Conservation (phyloP, 2,797 vertebrate genomes). For the Coregonus ussuriensis region DNA sequence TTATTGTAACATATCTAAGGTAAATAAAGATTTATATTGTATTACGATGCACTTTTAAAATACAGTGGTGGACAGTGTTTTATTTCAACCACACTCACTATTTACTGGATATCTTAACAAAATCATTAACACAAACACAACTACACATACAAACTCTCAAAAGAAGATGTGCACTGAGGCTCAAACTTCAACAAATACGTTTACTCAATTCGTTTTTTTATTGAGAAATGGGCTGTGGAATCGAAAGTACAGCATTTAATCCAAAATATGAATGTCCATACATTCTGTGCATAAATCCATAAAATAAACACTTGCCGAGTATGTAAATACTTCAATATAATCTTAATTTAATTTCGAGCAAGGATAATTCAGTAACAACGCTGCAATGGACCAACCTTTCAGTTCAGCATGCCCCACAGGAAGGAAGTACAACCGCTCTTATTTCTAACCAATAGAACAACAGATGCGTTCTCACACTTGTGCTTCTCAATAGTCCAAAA, state of each 20-base stretch:
- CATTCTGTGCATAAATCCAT: conserved; percentile 14
- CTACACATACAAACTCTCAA: not conserved
- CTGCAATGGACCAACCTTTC: not conserved
- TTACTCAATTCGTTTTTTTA: conserved; percentile 39
- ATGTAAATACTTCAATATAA: not conserved
- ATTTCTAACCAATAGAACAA: not conserved
- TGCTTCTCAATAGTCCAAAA: not conserved
- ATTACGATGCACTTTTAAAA: conserved; percentile 21
- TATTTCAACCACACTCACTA: not conserved
- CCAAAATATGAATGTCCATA: conserved; percentile 19
- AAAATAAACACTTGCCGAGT: not conserved
- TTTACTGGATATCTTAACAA: not conserved
- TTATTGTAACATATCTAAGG: conserved; percentile 15
- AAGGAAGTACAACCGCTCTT: not conserved
- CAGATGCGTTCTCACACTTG: not conserved
- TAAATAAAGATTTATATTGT: conserved; percentile 30
- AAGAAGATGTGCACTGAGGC: not conserved
- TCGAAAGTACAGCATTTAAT: conserved; percentile 30
- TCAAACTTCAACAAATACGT: not conserved
- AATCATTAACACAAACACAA: not conserved
- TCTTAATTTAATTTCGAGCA: not conserved
- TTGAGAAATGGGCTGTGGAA: conserved; percentile 40
- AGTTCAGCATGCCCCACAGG: not conserved
- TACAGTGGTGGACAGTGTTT: not conserved
- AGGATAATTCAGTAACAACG: not conserved